Evolutionary conservation across 2,888 invertebrate genomes (phyloP), one percentile per base, ranked within the genome.

Genomic region (Ceramica pisi): DNA sequence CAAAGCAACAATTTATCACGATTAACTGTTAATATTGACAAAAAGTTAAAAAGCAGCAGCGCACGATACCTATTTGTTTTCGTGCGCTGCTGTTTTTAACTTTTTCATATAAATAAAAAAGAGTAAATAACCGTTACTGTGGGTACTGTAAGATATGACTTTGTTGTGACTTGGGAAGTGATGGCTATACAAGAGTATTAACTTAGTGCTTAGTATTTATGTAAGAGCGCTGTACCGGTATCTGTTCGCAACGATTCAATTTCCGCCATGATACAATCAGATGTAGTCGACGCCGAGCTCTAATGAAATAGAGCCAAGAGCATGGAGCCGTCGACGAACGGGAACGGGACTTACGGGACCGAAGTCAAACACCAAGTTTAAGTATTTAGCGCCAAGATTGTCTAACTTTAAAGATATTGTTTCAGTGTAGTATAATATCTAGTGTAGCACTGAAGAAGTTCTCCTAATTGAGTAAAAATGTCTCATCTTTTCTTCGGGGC

Each of bases 1-100:
- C 76, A 81, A 80, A 74, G 69, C 19, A 73, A 57, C 79, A 73
- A 86, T 87, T 86, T 75, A 82, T 86, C 83, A 86, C 62, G 76
- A 82, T 82, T 80, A 78, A 74, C 75, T 74, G 67, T 78, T 73
- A 61, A 63, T 75, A 75, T 73, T 84, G 73, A 80, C 71, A 67
- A 72, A 81, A 76, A 81, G n/a, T n/a, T n/a, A n/a, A n/a, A n/a
- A n/a, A n/a, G n/a, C n/a, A n/a, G n/a, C n/a, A n/a, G n/a, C n/a
- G n/a, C n/a, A n/a, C n/a, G n/a, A n/a, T n/a, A n/a, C n/a, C n/a
- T n/a, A n/a, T n/a, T 81, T 76, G 74, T 67, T 80, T 66, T 64
- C 68, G 59, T 80, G 60, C 53, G 55, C 53, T 65, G 63, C 26
- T 61, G 68, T 57, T 68, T 71, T 78, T 26, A 79, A 68, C 57